A percentile compares a stretch with the other conserved stretches of the same genome.
Evolutionary conservation across 1,140 invertebrate species (phyloP).

Genomic region (Dendrolimus kikuchii): DNA sequence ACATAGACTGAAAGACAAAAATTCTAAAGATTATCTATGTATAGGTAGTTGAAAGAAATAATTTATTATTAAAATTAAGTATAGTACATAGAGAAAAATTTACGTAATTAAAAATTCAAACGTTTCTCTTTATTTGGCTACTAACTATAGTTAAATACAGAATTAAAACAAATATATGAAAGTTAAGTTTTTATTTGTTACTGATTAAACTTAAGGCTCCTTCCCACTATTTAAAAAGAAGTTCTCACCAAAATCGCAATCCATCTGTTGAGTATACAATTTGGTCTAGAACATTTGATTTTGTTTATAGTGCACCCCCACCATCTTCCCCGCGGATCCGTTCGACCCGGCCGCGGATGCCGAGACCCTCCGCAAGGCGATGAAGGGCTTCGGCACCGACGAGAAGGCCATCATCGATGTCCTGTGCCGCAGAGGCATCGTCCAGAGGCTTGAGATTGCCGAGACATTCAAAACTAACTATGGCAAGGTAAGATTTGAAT

Average conservation of each 20-base stretch:
- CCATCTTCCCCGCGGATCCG: conserved; percentile 86
- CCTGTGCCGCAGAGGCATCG: conserved; percentile 88
- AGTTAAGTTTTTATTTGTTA: no score
- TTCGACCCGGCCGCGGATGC: conserved; percentile 94
- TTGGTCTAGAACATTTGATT: conserved; percentile 1
- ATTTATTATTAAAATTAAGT: no score
- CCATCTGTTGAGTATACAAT: not conserved
- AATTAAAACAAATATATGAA: no score
- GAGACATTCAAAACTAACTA: conserved; percentile 94
- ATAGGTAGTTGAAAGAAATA: no score
- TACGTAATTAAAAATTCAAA: no score
- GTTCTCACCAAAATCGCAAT: not conserved
- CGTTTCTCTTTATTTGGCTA: no score
- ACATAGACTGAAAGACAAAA: no score
- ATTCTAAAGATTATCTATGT: no score
- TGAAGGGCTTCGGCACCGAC: conserved; percentile 95
- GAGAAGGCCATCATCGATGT: conserved; percentile 94
- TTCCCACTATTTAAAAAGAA: no score
- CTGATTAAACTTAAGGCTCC: no score
- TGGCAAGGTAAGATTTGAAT: conserved; percentile 78
- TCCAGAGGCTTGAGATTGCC: conserved; percentile 92
- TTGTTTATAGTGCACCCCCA: conserved; percentile 82
- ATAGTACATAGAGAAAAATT: no score
- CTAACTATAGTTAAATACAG: no score
- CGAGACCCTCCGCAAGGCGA: conserved; percentile 89